Conservation (phyloP, 2,888 invertebrate genomes). For the Athrips mouffetella region DNA sequence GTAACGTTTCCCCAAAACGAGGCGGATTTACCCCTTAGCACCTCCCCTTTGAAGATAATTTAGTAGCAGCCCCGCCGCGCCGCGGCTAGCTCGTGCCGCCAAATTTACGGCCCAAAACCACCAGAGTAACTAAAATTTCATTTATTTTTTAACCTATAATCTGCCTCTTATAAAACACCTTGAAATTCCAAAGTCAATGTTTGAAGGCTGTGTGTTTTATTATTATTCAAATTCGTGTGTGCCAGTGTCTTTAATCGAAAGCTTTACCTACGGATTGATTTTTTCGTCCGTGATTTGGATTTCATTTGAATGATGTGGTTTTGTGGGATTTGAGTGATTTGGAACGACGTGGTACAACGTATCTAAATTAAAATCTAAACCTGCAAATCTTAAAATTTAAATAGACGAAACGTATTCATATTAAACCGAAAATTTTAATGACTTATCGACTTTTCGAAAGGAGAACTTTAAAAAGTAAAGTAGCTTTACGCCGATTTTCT, state of each 20-base stretch:
- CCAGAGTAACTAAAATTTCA: background rate
- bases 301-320: slow-evolving; percentile 20
- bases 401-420: no score
- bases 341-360: no score
- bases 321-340: slow-evolving; percentile 30
- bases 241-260: background rate
- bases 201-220: slow-evolving; percentile 8
- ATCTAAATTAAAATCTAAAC: background rate
- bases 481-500: no score
- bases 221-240: background rate
- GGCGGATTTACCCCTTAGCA: slow-evolving; percentile 27
- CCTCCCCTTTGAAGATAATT: slow-evolving; percentile 32
- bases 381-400: background rate
- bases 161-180: slow-evolving; percentile 15
- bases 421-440: no score
- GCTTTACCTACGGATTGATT: slow-evolving; percentile 48
- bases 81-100: slow-evolving; percentile 60
- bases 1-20: slow-evolving; percentile 30
- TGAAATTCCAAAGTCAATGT: slow-evolving; percentile 16
- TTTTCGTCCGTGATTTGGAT: slow-evolving; percentile 44
- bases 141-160: background rate
- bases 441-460: no score
- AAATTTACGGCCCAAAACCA: slow-evolving; percentile 26
- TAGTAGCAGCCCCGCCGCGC: slow-evolving; percentile 59
- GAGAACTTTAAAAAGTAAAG: no score